Evolutionary conservation across 2,797 vertebrate species (phyloP).

Genomic region (Basileuterus tristriatus): DNA sequence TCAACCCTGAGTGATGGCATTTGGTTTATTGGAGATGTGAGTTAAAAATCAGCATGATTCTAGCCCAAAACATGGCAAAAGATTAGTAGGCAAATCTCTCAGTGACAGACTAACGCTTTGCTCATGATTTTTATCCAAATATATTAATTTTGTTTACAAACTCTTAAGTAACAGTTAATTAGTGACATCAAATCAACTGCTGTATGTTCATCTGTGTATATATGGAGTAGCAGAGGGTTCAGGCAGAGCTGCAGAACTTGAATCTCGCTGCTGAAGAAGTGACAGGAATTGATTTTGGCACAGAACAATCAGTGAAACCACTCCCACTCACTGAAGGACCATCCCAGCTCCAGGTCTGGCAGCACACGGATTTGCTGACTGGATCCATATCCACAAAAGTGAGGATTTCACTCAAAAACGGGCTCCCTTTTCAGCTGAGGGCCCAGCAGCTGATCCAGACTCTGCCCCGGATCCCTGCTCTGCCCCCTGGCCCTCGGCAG

Average conservation of each 20-base stretch:
- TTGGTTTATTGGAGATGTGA: slow-evolving; percentile 58
- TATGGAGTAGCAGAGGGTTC: not conserved
- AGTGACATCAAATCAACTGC: not conserved
- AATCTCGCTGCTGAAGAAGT: not conserved
- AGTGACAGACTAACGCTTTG: not conserved
- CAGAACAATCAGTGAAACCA: not conserved
- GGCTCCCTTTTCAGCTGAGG: not conserved
- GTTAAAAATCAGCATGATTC: not conserved
- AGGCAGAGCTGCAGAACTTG: not conserved
- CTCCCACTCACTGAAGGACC: not conserved
- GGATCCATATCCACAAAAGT: not conserved
- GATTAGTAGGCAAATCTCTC: not conserved
- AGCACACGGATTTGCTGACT: not conserved
- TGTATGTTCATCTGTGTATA: not conserved
- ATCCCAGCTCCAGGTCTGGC: not conserved
- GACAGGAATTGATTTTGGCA: not conserved
- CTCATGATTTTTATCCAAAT: slow-evolving; percentile 36
- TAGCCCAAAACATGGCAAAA: not conserved
- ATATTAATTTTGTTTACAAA: slow-evolving; percentile 54
- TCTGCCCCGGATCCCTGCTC: slow-evolving; percentile 64
- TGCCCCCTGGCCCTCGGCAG: not conserved
- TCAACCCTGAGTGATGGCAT: not conserved
- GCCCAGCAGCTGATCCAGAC: slow-evolving; percentile 46
- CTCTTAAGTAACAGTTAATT: not conserved
- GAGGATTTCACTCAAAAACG: slow-evolving; percentile 1